Evolutionary conservation across 2,797 vertebrate genomes (phyloP), one percentile per base, ranked within the genome.

Genomic region (Balearica regulorum): DNA sequence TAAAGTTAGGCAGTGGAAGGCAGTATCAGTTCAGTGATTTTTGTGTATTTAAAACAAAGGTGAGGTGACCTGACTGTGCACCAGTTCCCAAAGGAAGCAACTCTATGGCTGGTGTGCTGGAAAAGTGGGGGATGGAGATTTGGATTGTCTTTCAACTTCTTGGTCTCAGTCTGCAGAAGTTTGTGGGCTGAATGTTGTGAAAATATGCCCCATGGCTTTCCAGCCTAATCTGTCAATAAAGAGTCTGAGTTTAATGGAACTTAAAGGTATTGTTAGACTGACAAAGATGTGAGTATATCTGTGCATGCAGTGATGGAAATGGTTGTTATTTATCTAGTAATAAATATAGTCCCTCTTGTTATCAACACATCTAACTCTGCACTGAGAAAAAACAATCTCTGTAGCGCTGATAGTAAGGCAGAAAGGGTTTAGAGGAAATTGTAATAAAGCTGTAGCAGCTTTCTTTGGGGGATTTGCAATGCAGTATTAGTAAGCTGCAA

Each of bases 381-480:
- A 6, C 61, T 33, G 93, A 68, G 82, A 18, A 82, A 60, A 28
- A 91, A 35, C 91, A 53, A 61, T 75, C 70, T 72, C 84, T 14
- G 75, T 16, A 25, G 60, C 84, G 3, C 64, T 31, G 81, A 73
- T 41, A 66, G 25, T 1, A 24, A 75, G 55, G 77, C 69, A 58
- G 84, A 48, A 48, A 37, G 66, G 73, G 37, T 64, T 58, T 46
- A 5, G 62, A 83, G 89, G 84, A 78, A 53, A 94, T 90, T 87
- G 57, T 90, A 66, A 95, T 94, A 85, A 94, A 97, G 95, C 96
- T 87, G 92, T 68, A 54, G 95, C 83, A 62, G 69, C 35, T 88
- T 91, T 91, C 60, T 96, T 78, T 64, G 71, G 85, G 69, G 91
- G 90, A 80, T 93, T 96, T 89, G 88, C 64, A 16, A 1, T 28